Evolutionary conservation across 2,113 vertebrate species (phyloP).

Genomic region (Meleagris gallopavo): DNA sequence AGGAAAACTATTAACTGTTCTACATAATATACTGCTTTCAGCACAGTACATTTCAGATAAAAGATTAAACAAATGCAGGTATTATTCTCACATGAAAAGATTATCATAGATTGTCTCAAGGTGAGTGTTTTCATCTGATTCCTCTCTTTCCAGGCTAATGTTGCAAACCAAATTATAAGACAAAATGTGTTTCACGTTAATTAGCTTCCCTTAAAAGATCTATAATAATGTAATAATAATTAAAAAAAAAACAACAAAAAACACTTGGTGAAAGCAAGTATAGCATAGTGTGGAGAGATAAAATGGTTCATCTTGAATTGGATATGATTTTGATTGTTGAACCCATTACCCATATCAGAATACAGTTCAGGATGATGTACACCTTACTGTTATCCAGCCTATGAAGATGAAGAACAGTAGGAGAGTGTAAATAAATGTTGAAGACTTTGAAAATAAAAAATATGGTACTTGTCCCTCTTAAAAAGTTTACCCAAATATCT

Average conservation of each 20-base stretch:
- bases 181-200: background rate
- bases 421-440: background rate
- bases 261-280: background rate
- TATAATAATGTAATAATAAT: background rate
- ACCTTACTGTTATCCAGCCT: background rate
- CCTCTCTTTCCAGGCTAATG: background rate
- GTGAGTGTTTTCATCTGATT: background rate
- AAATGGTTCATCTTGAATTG: background rate
- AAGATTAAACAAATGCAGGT: constrained; percentile 28
- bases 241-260: background rate
- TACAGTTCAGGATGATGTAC: background rate
- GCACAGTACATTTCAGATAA: constrained; percentile 35
- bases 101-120: background rate
- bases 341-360: background rate
- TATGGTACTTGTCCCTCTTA: background rate
- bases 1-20: constrained; percentile 41
- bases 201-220: constrained; percentile 12
- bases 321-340: background rate
- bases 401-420: background rate
- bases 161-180: background rate
- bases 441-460: background rate
- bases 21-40: constrained; percentile 15
- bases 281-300: background rate
- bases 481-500: background rate
- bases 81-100: background rate